phyloP scores from a whole-genome alignment of 1,140 invertebrate genomes.

The Hylaeus volcanicus region DNA sequence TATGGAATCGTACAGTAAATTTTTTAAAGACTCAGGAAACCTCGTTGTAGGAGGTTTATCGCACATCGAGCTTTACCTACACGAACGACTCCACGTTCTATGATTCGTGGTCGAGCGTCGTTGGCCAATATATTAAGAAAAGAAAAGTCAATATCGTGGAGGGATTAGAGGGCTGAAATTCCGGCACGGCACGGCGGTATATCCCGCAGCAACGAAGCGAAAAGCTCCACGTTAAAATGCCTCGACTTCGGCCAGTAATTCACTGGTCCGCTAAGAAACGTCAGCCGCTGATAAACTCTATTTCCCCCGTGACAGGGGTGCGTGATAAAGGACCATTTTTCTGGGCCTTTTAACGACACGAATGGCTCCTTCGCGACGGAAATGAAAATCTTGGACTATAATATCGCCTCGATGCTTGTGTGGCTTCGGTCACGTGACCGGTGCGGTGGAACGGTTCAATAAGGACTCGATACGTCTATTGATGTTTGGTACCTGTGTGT shows the following conservation, averaged over 20 bases:
- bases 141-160: background rate
- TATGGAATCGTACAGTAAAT: too few relatives aligned
- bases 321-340: conserved; percentile 44
- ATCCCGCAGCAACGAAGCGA: background rate
- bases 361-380: conserved; percentile 35
- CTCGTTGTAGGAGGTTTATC: too few relatives aligned
- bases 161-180: background rate
- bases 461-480: conserved; percentile 10
- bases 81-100: too few relatives aligned
- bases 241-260: background rate
- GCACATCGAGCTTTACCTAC: too few relatives aligned
- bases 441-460: conserved; percentile 13
- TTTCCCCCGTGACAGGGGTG: conserved; percentile 17
- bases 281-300: conserved; percentile 32
- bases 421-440: conserved; percentile 2
- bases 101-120: too few relatives aligned
- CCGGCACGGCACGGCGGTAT: background rate
- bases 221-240: background rate
- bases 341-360: conserved; percentile 41
- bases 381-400: conserved; percentile 51
- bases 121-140: too few relatives aligned
- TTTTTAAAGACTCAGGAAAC: too few relatives aligned
- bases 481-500: conserved; percentile 16
- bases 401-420: conserved; percentile 30
- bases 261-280: background rate